Base-by-base conservation (phyloP, 53 echinoderm and acorn worm species). In the Hippasteria phrygiana region DNA sequence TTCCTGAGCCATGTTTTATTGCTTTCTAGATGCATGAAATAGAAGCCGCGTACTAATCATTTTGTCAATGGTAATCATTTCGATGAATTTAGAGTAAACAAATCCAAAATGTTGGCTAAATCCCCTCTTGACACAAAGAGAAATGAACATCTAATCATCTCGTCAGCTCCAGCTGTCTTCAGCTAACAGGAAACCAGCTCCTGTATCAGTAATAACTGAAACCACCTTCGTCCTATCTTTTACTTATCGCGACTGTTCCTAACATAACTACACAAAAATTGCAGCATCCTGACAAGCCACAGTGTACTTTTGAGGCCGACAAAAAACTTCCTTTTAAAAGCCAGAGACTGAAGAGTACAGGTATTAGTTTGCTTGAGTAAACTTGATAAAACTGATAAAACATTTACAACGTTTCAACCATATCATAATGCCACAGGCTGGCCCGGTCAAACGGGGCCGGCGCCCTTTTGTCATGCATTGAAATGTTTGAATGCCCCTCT, bases 401-500 rank as follows among this genome's bases (percentile, higher is more conserved):
- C 28, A 13, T 40, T 75, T 48, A 51, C 75, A 50, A 75, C n/a
- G 13, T 50, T 75, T 75, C 32, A 75, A 48, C 51, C 33, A 29
- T 48, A 1, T 54, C 54, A 54, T 54, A 50, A 32, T 47, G 29
- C 10, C 9, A 64, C 6, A 31, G 10, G 9, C 33, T 56, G 11
- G 13, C 0, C 28, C 28, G 64, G 64, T 64, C 36, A 75, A 22
- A 48, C 48, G 47, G 31, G 47, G 47, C 51, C n/a, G 27, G 28
- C 75, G 2, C 3, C 33, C 18, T 33, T 75, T 75, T 75, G 75
- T 75, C 35, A 75, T 75, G 47, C n/a, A n/a, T n/a, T n/a, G 75
- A 75, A 75, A 75, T 75, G 1, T 4, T 31, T 17, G 0, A 13
- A 48, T 31, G 4, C 33, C 2, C 0, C 50, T 75, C 14, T n/a